These are phyloP conservation scores for Ornithoptera priamus DNA, from an alignment of 2,888 invertebrate species.

Conservation along the genomic window DNA sequence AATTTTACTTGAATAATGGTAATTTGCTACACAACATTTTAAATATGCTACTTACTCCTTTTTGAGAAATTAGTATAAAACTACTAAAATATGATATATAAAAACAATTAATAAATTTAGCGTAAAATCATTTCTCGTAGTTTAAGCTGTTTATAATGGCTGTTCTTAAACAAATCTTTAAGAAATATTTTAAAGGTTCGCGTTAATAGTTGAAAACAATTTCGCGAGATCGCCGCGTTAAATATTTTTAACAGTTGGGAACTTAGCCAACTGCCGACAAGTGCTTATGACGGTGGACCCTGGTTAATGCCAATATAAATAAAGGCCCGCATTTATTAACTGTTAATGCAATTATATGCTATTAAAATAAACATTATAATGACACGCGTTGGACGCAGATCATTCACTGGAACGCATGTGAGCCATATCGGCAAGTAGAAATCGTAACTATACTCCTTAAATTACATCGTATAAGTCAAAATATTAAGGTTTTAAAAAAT, in stretches of 20 bases:
- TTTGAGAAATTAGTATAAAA: background rate
- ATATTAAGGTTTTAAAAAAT: too few relatives aligned
- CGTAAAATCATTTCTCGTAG: background rate
- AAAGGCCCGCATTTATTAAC: conserved; percentile 40
- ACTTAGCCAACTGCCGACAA: conserved; percentile 46
- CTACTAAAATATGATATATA: background rate
- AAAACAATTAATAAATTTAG: background rate
- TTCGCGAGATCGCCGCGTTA: conserved; percentile 45
- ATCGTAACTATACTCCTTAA: background rate
- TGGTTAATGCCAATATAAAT: conserved; percentile 59
- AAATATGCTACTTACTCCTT: background rate
- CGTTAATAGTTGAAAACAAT: conserved; percentile 42
- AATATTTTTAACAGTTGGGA: conserved; percentile 58
- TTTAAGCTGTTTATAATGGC: background rate
- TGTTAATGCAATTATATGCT: conserved; percentile 29
- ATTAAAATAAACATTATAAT: conserved; percentile 34
- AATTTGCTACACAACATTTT: too few relatives aligned
- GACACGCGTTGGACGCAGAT: conserved; percentile 23
- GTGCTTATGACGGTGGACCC: conserved; percentile 40
- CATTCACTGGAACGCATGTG: background rate
- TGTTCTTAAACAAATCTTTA: conserved; percentile 16
- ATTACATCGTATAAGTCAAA: background rate
- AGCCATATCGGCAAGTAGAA: background rate
- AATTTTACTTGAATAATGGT: too few relatives aligned
- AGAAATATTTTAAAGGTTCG: conserved; percentile 31